Base-by-base conservation (phyloP, 2,888 invertebrate genomes). In the Lepidocyrtoides sp. region DNA sequence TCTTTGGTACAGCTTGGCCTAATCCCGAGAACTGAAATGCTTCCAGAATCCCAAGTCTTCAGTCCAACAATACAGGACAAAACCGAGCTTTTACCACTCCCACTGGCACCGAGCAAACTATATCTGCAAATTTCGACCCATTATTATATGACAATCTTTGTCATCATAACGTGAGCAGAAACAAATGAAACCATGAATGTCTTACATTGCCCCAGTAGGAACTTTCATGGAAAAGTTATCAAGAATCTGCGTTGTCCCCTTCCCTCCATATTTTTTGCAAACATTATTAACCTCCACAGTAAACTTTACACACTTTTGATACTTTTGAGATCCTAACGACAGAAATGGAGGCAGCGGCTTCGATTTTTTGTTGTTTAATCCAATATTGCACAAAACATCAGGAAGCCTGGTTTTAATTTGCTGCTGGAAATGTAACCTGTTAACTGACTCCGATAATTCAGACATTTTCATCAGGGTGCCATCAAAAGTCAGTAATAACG, bases 201-300 rank as follows among this genome's bases (percentile, higher is more conserved):
- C 36, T 89, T 82, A 89, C 89, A 89, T 89, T 82, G 72, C 89
- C 82, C 89, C 89, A 14, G 23, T 14, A 5, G 72, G 41, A 29
- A 89, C 89, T 44, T 89, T 69, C 89, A 89, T 89, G 89, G 82
- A 89, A 20, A 89, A 89, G 29, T 82, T 82, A 20, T 51, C 26
- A n/a, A 89, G 72, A 7, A 82, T 29, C 41, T 12, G 29, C 29
- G 44, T 12, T 12, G 44, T 7, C 17, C 44, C 86, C 0, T 26
- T 12, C 8, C 12, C 23, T 29, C 54, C 69, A 54, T 72, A 82
- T 0, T 82, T 29, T 54, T 88, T 88, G 54, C 32, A 66, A 12
- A 88, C 32, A 88, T 88, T 66, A 20, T 79, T 48, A 2, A 88
- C 87, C 14, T 51, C 23, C 5, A 88, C 36, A 10, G 66, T 51